These are phyloP conservation scores for Epinotia ramella DNA, from an alignment of 2,888 invertebrate genomes.

Conservation along the genomic window DNA sequence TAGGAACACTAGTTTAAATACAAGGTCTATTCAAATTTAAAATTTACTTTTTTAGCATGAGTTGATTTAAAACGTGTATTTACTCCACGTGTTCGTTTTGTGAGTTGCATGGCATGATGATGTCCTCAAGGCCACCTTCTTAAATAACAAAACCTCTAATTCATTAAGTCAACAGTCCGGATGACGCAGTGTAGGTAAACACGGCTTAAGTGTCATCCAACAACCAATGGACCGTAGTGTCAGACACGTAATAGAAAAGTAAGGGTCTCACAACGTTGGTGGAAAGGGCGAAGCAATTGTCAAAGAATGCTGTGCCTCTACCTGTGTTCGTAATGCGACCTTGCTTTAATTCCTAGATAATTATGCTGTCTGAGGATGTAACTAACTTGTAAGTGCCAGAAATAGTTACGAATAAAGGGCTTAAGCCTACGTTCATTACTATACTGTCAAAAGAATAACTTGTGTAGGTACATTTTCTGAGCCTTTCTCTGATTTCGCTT, in stretches of 20 bases:
- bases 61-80: background rate
- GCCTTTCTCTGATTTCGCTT: background rate
- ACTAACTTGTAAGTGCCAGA: background rate
- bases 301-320: constrained; percentile 1
- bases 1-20: background rate
- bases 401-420: background rate
- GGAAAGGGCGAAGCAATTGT: background rate
- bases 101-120: constrained; percentile 1
- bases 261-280: background rate
- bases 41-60: too few relatives aligned
- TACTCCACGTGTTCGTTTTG: background rate
- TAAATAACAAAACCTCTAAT: constrained; percentile 3
- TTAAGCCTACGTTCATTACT: background rate
- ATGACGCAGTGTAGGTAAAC: constrained; percentile 5
- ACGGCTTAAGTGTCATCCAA: background rate
- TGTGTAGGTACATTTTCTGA: too few relatives aligned
- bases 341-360: constrained; percentile 4
- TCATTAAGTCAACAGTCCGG: background rate
- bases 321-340: constrained; percentile 6
- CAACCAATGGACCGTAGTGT: background rate
- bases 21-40: too few relatives aligned
- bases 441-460: background rate
- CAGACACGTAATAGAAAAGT: background rate
- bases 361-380: background rate
- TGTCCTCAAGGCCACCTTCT: background rate